A percentile compares a stretch with the other conserved stretches of the same genome.
Evolutionary conservation across 2,113 vertebrate species (phyloP).

Genomic region (Hassar affinis): DNA sequence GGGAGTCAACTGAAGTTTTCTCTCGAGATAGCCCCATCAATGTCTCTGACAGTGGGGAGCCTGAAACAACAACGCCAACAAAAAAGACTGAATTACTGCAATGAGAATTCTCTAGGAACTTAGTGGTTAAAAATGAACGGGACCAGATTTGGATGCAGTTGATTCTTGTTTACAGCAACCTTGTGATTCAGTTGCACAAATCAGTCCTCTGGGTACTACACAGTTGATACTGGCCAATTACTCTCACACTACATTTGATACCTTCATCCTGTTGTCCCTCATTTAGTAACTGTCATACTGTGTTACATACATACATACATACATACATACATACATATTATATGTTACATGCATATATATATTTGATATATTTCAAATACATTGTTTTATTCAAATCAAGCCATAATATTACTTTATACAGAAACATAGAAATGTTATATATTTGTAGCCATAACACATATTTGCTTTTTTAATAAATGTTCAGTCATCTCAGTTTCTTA

Average conservation of each 20-base stretch:
- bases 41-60: constrained; percentile 85
- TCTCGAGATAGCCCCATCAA: constrained; percentile 96
- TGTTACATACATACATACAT: constrained; percentile 15
- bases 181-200: constrained; percentile 75
- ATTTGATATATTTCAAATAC: constrained; percentile 39
- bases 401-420: constrained; percentile 62
- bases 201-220: constrained; percentile 69
- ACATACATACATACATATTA: neutral
- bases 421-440: constrained; percentile 51
- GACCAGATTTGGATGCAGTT: constrained; percentile 59
- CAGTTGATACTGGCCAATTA: constrained; percentile 62
- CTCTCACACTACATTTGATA: constrained; percentile 70
- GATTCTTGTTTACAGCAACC: constrained; percentile 79
- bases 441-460: constrained; percentile 45
- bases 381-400: constrained; percentile 65
- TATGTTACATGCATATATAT: neutral
- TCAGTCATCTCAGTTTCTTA: constrained; percentile 48
- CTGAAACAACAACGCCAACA: constrained; percentile 87
- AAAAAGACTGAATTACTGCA: constrained; percentile 89
- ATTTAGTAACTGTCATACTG: constrained; percentile 46
- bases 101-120: constrained; percentile 68
- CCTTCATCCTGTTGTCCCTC: constrained; percentile 58
- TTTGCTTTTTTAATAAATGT: neutral
- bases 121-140: constrained; percentile 17
- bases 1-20: constrained; percentile 96